Evolutionary conservation across 2,113 vertebrate species (phyloP), one percentile per base, ranked within the genome.

Genomic region (Oreocharis arfaki): DNA sequence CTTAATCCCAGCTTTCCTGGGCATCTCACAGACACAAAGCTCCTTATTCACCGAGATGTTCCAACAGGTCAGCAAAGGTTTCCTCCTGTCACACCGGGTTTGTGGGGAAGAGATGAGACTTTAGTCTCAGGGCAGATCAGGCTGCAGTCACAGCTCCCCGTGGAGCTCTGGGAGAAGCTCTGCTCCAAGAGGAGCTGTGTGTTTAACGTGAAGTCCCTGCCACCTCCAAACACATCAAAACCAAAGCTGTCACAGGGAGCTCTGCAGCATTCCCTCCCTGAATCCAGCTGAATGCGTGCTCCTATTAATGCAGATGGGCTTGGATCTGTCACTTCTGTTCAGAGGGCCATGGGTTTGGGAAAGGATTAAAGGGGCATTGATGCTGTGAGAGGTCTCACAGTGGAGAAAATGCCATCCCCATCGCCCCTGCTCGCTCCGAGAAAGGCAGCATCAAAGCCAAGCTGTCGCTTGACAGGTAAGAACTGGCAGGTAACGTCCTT

Each of bases 401-500:
- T 11, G 70, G 70, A 84, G 60, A 78, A 84, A 76, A 76, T 21
- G 87, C 79, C 74, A 50, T 37, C 42, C 33, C 7, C 4, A 26
- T 65, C 37, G 46, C 26, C 37, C 7, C 73, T 69, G 32, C 90
- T 90, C 73, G 7, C 71, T 20, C 81, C 30, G 13, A 39, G 19
- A 46, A 50, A 67, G 70, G 84, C 87, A 65, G 61, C 61, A 79
- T 89, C 83, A 95, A 70, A 37, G 41, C 90, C 50, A 28, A 94
- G 67, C 75, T 83, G 56, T 64, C 86, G 37, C 30, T 49, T 44
- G 87, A 92, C 90, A 95, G 95, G 95, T 90, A 92, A 92, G 81
- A 65, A 50, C 28, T 91, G 90, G 90, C 93, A 96, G 95, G 49
- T 52, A 74, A 52, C 63, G 53, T 82, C 75, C 86, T 78, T 71